These are phyloP conservation scores for Acropternis orthonyx DNA, from an alignment of 2,797 vertebrate species.

Conservation along the genomic window DNA sequence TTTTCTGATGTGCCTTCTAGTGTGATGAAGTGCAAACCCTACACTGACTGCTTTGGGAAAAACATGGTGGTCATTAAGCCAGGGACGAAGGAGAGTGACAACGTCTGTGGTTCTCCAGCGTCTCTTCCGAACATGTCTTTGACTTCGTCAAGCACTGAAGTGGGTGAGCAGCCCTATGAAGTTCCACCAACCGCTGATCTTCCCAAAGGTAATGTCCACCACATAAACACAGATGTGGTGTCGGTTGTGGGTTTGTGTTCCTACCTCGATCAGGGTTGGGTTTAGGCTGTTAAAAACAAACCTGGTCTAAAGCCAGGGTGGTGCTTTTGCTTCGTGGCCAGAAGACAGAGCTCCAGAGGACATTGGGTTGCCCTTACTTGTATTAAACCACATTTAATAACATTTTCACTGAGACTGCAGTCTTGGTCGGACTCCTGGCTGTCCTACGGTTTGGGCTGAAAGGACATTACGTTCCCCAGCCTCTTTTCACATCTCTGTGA, in stretches of 20 bases:
- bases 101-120: conserved; percentile 78
- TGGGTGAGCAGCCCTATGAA: conserved; percentile 39
- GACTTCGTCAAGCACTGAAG: conserved; percentile 46
- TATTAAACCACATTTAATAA: not conserved
- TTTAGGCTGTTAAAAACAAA: not conserved
- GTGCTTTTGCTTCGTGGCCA: not conserved
- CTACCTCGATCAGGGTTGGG: not conserved
- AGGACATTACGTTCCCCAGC: not conserved
- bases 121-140: conserved; percentile 45
- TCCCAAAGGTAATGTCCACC: conserved; percentile 71
- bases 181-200: conserved; percentile 62
- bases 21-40: conserved; percentile 81
- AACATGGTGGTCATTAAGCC: conserved; percentile 80
- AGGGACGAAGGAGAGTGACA: conserved; percentile 87
- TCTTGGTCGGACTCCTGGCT: not conserved
- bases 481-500: not conserved
- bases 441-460: not conserved
- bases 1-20: conserved; percentile 88
- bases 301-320: not conserved
- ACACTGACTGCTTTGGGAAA: conserved; percentile 86
- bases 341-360: not conserved
- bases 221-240: not conserved
- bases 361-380: not conserved
- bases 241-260: not conserved
- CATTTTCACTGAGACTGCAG: not conserved